Base-by-base conservation (phyloP, 2,797 vertebrate genomes). In the Hypotaenidia okinawae region DNA sequence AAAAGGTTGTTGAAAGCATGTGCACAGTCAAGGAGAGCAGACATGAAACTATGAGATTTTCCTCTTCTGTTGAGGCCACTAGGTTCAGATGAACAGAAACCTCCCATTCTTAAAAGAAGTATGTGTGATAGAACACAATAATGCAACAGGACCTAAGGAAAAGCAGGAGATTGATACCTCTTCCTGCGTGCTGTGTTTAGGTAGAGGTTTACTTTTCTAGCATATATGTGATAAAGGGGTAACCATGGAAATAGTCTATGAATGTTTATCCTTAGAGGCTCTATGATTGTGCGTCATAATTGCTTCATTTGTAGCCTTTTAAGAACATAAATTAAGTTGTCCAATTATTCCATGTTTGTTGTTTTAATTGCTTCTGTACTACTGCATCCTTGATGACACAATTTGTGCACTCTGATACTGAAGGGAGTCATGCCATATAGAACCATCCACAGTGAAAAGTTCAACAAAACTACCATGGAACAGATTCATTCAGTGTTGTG, bases 361-460 rank as follows among this genome's bases (percentile, higher is more conserved):
- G 94, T 97, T 96, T 96, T 93, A 97, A 96, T 94, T 95, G 62
- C n/a, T 87, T 96, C 91, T 93, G 67, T 92, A 87, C 70, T 94
- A 43, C 64, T 68, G 37, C 30, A 16, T 87, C 74, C 84, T 96
- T 84, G n/a, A 7, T 93, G 94, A 96, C 0, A 19, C 39, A 90
- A 68, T 82, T 94, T 94, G 84, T 81, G 87, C 74, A 55, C 54
- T 78, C 64, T 3, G 19, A 21, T 76, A 78, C 54, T 74, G 87
- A 69, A 81, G 24, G 41, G 33, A 93, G 39, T 94, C 80, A 73
- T 25, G 55, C 33, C 85, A 72, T 21, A 52, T 14, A 83, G 81
- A 93, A 63, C 21, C 55, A 55, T 5, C 95, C 85, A 87, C 63
- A 47, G 18, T 14, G 17, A 63, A 76, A 69, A 86, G 21, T 68